A percentile compares a stretch with the other conserved stretches of the same genome.
Evolutionary conservation across 2,797 vertebrate genomes (phyloP).

Genomic region (Mus minutoides): DNA sequence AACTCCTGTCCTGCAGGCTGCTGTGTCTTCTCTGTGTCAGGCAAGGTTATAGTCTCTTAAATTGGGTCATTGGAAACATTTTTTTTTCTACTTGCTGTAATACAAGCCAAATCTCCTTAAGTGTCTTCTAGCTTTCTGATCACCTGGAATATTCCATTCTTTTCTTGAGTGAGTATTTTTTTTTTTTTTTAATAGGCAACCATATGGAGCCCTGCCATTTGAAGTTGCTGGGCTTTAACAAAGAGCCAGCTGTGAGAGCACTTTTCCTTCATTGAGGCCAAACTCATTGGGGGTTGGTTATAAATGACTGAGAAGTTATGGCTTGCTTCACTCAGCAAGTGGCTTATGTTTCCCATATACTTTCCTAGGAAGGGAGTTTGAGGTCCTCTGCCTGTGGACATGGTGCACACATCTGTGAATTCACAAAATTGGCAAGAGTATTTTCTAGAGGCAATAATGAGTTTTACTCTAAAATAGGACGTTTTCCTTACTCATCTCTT

Average conservation of each 20-base stretch:
- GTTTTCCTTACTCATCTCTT: neutral
- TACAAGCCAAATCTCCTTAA: constrained; percentile 47
- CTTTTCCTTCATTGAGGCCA: constrained; percentile 25
- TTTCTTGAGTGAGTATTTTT: constrained; percentile 24
- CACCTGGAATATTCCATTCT: constrained; percentile 73
- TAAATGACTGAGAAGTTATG: constrained; percentile 3
- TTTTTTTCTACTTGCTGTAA: constrained; percentile 58
- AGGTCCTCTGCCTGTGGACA: neutral
- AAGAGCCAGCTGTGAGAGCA: constrained; percentile 3
- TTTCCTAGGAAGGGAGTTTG: neutral
- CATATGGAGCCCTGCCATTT: constrained; percentile 37
- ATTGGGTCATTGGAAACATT: constrained; percentile 71
- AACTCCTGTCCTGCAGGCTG: constrained; percentile 62
- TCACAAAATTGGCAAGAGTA: neutral
- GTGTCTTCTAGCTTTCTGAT: constrained; percentile 48
- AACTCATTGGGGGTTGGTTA: neutral
- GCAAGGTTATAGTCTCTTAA: constrained; percentile 71
- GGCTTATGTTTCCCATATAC: neutral
- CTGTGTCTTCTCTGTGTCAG: constrained; percentile 55
- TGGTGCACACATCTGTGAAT: neutral
- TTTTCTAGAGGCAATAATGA: neutral
- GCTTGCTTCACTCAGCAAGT: neutral
- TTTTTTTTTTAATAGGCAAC: neutral
- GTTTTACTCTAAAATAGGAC: neutral
- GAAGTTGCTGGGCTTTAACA: constrained; percentile 45